Percentiles rank a stretch among this genome's conserved stretches.
phyloP scores from a whole-genome alignment of 2,797 vertebrate species.

The Setipinna tenuifilis region DNA sequence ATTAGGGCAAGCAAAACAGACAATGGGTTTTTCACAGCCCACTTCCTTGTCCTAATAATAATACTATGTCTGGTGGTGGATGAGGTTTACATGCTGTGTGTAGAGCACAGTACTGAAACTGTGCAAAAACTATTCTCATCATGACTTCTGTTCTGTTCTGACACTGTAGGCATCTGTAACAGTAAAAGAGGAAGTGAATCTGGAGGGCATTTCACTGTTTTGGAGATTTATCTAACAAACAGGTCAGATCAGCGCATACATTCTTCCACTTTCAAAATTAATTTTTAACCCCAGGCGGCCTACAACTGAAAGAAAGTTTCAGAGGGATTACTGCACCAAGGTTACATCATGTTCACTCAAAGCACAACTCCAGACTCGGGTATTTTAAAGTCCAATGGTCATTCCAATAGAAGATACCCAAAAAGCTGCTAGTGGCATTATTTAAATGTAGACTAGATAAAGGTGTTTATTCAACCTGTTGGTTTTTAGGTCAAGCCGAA shows the following conservation, averaged over 20 bases:
- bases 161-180: neutral
- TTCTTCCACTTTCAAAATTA: neutral
- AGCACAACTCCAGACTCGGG: neutral
- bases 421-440: neutral
- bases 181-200: neutral
- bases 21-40: neutral
- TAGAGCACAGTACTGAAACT: neutral
- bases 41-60: neutral
- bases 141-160: neutral
- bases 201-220: neutral
- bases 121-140: neutral
- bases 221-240: neutral
- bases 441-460: neutral
- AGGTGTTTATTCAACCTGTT: neutral
- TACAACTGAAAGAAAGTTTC: neutral
- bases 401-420: neutral
- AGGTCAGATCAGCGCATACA: neutral
- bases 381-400: neutral
- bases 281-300: neutral
- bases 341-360: neutral
- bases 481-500: neutral
- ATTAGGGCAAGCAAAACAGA: neutral
- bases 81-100: neutral
- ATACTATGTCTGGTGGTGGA: neutral
- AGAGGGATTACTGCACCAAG: neutral